A percentile compares a stretch with the other conserved stretches of the same genome.
Evolutionary conservation across 2,113 vertebrate genomes (phyloP).

Genomic region (Lophius piscatorius): DNA sequence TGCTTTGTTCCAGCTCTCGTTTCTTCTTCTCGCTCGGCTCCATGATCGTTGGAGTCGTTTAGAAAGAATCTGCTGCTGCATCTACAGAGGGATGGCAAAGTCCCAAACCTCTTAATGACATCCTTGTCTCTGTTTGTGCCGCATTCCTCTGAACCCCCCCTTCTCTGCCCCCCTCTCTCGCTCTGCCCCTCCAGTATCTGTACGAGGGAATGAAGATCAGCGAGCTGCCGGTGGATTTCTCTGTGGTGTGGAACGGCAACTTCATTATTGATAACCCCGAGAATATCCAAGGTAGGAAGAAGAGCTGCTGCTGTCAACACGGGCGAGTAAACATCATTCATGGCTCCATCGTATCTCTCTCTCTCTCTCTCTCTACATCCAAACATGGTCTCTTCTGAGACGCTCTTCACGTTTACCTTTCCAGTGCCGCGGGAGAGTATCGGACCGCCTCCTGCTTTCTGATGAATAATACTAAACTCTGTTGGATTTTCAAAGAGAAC

Average conservation of each 20-base stretch:
- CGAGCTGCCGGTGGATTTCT: constrained; percentile 94
- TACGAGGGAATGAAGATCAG: constrained; percentile 97
- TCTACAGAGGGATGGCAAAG: constrained; percentile 22
- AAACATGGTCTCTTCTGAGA: no score
- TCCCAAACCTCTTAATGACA: constrained; percentile 41
- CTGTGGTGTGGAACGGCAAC: constrained; percentile 98
- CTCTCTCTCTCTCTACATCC: no score
- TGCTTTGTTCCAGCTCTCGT: no score
- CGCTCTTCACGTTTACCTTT: no score
- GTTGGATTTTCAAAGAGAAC: no score
- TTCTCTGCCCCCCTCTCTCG: constrained; percentile 1
- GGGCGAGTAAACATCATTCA: no score
- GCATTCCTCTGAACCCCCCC: not conserved
- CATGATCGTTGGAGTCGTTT: constrained; percentile 54
- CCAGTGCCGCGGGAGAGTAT: no score
- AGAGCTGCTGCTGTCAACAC: constrained; percentile 15
- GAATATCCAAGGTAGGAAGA: constrained; percentile 88
- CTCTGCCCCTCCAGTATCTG: constrained; percentile 87
- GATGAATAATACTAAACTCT: no score
- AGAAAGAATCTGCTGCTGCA: constrained; percentile 10
- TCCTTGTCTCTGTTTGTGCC: constrained; percentile 17
- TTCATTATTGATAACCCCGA: constrained; percentile 98
- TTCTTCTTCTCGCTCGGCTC: constrained; percentile 40
- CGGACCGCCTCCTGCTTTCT: no score
- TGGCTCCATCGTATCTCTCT: not conserved